Evolutionary conservation across 1,140 invertebrate species (phyloP).

Genomic region (Hylaeus volcanicus): DNA sequence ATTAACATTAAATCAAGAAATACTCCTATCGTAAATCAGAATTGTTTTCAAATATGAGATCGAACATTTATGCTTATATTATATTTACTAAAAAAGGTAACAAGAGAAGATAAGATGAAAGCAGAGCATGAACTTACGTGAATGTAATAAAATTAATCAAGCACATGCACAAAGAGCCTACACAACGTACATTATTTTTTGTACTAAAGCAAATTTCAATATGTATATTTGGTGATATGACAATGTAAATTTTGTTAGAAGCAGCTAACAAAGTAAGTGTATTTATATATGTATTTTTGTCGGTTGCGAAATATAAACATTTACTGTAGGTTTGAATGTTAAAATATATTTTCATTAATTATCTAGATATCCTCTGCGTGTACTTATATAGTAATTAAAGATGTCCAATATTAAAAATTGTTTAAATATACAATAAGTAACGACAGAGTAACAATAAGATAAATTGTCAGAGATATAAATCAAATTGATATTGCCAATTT

Average conservation of each 20-base stretch:
- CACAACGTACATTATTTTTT: conserved; percentile 62
- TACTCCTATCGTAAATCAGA: conserved; percentile 55
- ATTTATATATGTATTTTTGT: conserved; percentile 4
- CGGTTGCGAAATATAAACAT: background rate
- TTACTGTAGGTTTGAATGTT: background rate
- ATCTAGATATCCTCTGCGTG: conserved; percentile 4
- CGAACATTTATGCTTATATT: conserved; percentile 7
- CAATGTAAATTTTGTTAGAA: conserved; percentile 15
- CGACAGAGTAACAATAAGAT: conserved; percentile 37
- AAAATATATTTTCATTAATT: conserved; percentile 1
- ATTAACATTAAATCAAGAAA: background rate
- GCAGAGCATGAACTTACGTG: conserved; percentile 34
- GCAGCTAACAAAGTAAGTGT: background rate
- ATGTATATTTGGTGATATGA: background rate
- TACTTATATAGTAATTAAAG: background rate
- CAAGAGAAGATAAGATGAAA: conserved; percentile 35
- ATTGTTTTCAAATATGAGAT: conserved; percentile 43
- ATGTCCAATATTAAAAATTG: background rate
- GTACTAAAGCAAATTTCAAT: conserved; percentile 52
- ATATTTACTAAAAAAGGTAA: conserved; percentile 22
- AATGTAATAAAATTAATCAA: conserved; percentile 48
- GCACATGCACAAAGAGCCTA: conserved; percentile 56
- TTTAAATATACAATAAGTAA: conserved; percentile 28
- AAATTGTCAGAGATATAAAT: conserved; percentile 36
- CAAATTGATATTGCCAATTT: conserved; percentile 46